Percentiles rank a stretch among this genome's conserved stretches.
phyloP scores from a whole-genome alignment of 2,797 vertebrate species.

The Phrynocephalus guinanensis region DNA sequence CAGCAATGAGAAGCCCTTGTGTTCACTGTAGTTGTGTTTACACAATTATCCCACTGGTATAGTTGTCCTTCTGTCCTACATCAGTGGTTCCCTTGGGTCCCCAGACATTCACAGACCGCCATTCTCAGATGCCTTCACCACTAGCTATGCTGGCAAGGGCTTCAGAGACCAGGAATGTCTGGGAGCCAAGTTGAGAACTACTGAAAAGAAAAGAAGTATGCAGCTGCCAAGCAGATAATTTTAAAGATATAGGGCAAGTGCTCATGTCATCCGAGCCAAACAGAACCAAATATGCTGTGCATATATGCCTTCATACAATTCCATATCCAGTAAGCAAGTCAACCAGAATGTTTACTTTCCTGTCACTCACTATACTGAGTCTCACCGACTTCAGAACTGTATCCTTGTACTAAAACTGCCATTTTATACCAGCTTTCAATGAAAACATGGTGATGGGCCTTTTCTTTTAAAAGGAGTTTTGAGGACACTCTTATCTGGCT shows the following conservation, averaged over 20 bases:
- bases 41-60: background rate
- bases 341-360: background rate
- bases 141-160: no score
- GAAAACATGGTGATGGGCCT: background rate
- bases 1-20: background rate
- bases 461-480: slow-evolving; percentile 1
- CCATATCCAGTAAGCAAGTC: background rate
- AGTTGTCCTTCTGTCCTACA: background rate
- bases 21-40: background rate
- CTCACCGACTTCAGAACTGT: background rate
- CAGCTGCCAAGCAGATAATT: background rate
- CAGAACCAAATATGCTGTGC: background rate
- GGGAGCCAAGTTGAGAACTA: no score
- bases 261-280: background rate
- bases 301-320: background rate
- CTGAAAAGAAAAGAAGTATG: background rate
- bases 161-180: no score
- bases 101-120: no score
- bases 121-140: no score
- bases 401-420: background rate
- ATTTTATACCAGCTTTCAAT: background rate
- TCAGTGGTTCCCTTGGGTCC: no score
- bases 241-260: background rate
- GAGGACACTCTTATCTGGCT: background rate
- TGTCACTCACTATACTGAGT: background rate